Evolutionary conservation across 2,888 invertebrate genomes (phyloP).

Genomic region (Cacoxenus indagator): DNA sequence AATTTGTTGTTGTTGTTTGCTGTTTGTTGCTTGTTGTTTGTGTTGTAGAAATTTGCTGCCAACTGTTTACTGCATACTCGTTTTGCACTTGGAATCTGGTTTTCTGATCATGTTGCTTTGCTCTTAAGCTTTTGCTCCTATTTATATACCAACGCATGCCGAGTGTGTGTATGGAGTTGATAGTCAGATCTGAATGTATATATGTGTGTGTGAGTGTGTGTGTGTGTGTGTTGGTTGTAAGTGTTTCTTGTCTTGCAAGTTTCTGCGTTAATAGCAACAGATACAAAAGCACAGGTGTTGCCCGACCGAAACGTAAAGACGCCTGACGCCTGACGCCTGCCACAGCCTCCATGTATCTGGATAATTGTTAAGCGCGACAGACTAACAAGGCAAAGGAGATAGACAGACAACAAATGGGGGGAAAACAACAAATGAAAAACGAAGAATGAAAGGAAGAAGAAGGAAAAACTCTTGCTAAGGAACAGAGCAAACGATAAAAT

Average conservation of each 20-base stretch:
- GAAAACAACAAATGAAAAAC: neutral
- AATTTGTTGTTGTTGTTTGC: neutral
- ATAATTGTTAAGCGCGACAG: constrained; percentile 13
- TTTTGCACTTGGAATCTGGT: constrained; percentile 49
- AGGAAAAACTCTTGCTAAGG: neutral
- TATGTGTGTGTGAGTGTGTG: neutral
- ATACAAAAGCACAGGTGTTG: constrained; percentile 32
- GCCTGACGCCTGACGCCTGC: neutral
- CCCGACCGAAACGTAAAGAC: neutral
- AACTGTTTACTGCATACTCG: constrained; percentile 33
- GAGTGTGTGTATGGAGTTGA: neutral
- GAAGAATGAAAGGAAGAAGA: neutral
- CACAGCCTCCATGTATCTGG: neutral
- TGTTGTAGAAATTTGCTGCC: constrained; percentile 47
- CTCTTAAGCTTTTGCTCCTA: constrained; percentile 6
- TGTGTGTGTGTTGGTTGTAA: constrained; percentile 27
- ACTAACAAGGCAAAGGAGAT: constrained; percentile 32
- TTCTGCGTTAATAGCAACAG: constrained; percentile 26
- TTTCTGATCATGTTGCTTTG: constrained; percentile 36
- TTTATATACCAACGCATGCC: constrained; percentile 2
- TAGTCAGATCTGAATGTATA: neutral
- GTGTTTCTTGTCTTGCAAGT: constrained; percentile 44
- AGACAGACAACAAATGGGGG: constrained; percentile 20
- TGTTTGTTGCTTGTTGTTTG: constrained; percentile 23
- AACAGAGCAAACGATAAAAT: neutral